phyloP scores from a whole-genome alignment of 2,888 invertebrate species.

The Meiosimyza decipiens region DNA sequence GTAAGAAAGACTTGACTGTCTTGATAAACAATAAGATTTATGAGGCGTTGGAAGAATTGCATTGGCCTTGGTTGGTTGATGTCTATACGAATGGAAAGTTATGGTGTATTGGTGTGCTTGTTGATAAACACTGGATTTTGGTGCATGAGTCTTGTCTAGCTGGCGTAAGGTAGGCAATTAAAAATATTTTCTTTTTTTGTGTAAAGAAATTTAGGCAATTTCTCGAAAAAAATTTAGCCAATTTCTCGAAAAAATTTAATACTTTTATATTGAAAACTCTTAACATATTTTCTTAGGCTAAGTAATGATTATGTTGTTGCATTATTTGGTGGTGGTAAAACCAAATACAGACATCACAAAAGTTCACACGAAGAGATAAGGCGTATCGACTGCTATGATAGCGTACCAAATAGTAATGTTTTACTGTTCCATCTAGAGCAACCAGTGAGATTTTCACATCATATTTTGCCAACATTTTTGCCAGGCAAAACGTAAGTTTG shows the following conservation, averaged over 20 bases:
- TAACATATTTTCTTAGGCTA: constrained; percentile 66
- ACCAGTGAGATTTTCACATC: constrained; percentile 71
- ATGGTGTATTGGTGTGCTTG: constrained; percentile 76
- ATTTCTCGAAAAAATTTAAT: neutral
- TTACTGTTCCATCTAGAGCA: constrained; percentile 73
- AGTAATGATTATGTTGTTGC: constrained; percentile 72
- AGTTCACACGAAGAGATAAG: constrained; percentile 79
- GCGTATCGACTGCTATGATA: constrained; percentile 71
- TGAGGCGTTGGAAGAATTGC: constrained; percentile 59
- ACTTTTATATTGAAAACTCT: neutral
- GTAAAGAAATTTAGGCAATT: neutral
- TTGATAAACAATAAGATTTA: constrained; percentile 59
- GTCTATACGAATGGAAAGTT: constrained; percentile 78
- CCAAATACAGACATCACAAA: constrained; percentile 69
- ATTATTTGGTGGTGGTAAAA: constrained; percentile 76
- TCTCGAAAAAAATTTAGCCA: neutral
- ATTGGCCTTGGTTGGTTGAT: constrained; percentile 81
- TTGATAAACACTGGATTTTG: constrained; percentile 76
- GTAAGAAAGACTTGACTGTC: constrained; percentile 55
- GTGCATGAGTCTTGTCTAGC: constrained; percentile 70
- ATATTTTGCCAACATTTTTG: constrained; percentile 75
- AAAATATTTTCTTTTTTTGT: too few species aligned
- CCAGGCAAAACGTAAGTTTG: constrained; percentile 67
- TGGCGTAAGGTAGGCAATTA: constrained; percentile 54
- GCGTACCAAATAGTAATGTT: constrained; percentile 72